phyloP scores from a whole-genome alignment of 2,888 invertebrate genomes.

The Ephialtes manifestator region DNA sequence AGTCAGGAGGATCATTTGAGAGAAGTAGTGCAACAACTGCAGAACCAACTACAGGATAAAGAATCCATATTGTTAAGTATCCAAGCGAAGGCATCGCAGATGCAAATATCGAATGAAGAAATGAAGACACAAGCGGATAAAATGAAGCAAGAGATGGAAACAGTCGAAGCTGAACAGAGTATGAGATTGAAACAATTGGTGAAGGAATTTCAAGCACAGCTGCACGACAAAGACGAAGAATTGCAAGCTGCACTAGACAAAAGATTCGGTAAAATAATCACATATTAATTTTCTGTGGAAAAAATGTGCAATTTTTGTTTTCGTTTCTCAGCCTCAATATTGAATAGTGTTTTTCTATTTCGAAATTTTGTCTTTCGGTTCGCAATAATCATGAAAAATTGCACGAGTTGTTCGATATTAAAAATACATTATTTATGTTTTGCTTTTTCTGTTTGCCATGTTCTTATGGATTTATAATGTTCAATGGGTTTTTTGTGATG shows the following conservation, averaged over 20 bases:
- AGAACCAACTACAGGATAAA: slow-evolving; percentile 61
- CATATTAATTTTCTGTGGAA: too few species aligned
- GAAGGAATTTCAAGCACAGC: slow-evolving; percentile 84
- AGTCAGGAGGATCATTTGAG: slow-evolving; percentile 39
- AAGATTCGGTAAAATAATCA: slow-evolving; percentile 79
- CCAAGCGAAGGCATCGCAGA: slow-evolving; percentile 81
- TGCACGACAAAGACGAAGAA: slow-evolving; percentile 83
- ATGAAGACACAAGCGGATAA: slow-evolving; percentile 76
- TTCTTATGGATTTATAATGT: too few species aligned
- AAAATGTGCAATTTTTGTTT: too few species aligned
- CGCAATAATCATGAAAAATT: too few species aligned
- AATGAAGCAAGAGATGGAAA: slow-evolving; percentile 77
- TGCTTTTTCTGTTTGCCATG: too few species aligned
- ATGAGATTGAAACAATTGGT: slow-evolving; percentile 83
- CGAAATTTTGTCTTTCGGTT: too few species aligned
- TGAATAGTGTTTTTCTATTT: too few species aligned
- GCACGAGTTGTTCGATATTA: too few species aligned
- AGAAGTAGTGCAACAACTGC: slow-evolving; percentile 51
- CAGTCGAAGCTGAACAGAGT: slow-evolving; percentile 80
- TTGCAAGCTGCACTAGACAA: slow-evolving; percentile 83
- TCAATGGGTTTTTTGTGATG: slow-evolving; percentile 9
- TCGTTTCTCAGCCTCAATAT: too few species aligned
- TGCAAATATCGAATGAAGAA: slow-evolving; percentile 78
- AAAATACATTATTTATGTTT: too few species aligned
- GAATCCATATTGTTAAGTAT: slow-evolving; percentile 76